Evolutionary conservation across 2,113 vertebrate genomes (phyloP).

Genomic region (Peromyscus californicus): DNA sequence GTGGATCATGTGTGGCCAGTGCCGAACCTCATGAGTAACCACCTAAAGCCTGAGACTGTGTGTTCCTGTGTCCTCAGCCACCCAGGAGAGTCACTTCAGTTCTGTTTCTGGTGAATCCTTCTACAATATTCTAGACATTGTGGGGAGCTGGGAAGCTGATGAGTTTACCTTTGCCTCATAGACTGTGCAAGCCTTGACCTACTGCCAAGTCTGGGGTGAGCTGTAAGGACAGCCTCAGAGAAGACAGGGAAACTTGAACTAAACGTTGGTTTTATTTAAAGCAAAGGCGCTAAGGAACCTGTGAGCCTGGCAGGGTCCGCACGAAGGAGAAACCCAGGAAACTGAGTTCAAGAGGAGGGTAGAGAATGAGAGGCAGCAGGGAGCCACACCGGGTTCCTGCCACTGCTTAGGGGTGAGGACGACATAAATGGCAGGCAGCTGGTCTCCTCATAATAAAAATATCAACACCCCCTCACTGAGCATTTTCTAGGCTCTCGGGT

Average conservation of each 20-base stretch:
- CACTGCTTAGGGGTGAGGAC: neutral
- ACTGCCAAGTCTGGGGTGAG: neutral
- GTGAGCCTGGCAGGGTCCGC: neutral
- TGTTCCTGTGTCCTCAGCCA: neutral
- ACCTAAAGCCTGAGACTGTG: neutral
- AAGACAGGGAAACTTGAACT: neutral
- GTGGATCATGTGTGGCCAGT: neutral
- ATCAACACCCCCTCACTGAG: neutral
- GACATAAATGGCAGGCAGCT: neutral
- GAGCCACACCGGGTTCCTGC: neutral
- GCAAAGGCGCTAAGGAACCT: neutral
- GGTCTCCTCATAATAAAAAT: neutral
- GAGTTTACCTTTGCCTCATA: neutral
- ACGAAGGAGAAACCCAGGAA: neutral
- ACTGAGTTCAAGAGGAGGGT: neutral
- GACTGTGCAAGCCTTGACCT: neutral
- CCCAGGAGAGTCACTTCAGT: neutral
- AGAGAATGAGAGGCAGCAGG: neutral
- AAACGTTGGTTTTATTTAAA: constrained; percentile 11
- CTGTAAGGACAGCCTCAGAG: neutral
- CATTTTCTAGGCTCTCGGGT: neutral
- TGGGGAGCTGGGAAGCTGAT: neutral
- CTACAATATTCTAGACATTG: neutral
- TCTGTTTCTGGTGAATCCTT: neutral
- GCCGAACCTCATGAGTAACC: neutral